Evolutionary conservation across 2,888 invertebrate genomes (phyloP), one percentile per base, ranked within the genome.

Genomic region (Philereme vetulata): DNA sequence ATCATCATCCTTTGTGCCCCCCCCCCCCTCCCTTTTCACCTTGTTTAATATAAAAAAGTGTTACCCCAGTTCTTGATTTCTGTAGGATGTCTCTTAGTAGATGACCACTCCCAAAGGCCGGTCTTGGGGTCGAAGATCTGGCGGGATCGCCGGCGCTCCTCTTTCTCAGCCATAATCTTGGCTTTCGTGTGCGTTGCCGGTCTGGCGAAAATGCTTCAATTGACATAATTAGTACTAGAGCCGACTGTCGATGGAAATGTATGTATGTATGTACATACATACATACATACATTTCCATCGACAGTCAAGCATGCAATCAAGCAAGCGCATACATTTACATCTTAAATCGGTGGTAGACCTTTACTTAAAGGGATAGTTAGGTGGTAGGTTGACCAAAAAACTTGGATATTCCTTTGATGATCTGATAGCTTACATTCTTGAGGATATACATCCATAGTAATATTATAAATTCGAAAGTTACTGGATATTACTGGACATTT

Each of bases 61-160:
- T 72, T 51, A 90, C 92, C 92, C 90, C 90, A 90, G 65, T 78
- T 67, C 63, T 91, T 92, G 38, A 82, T 56, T 75, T 92, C 92
- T 60, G 84, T 90, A 0, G 91, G 89, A 71, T 91, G 90, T 56
- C 90, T 78, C 51, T 80, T 79, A 33, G 79, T 82, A 10, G 82
- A 79, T 3, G 75, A 82, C 90, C 90, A 90, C 72, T 86, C 77
- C 90, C 90, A 92, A 6, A 80, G 72, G 0, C 86, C 85, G 2
- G 85, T 88, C 61, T 81, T 81, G 46, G 60, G 69, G 64, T 91
- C 81, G 51, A 78, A 86, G 46, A 82, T 77, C 68, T 91, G 91
- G 4, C 89, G 86, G 2, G 77, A 60, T 52, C 92, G 90, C 40
- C 92, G 86, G 4, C 90, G 86, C 4, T 60, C 63, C 64, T 86